Percentiles rank a stretch among this genome's conserved stretches.
These are phyloP conservation scores for Xestoiulus laeticollis DNA, from an alignment of 2,888 invertebrate species.

Conservation along the genomic window DNA sequence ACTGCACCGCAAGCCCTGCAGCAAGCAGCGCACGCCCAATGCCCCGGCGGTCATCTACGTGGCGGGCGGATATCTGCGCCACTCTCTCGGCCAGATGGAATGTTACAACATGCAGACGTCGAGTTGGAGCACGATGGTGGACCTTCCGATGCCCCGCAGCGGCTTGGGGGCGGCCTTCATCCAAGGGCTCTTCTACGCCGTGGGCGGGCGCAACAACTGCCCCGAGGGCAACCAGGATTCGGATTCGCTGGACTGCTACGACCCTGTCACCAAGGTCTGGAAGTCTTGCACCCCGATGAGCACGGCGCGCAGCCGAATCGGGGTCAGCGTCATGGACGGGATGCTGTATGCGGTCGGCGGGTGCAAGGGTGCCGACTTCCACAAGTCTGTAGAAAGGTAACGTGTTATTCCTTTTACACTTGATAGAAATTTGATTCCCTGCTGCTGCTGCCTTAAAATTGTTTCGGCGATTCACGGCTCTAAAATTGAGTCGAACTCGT, in stretches of 20 bases:
- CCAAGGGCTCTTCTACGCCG: constrained; percentile 82
- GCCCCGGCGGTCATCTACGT: constrained; percentile 90
- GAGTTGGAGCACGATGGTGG: constrained; percentile 82
- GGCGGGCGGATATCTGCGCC: constrained; percentile 87
- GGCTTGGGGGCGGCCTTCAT: constrained; percentile 80
- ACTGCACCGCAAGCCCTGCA: constrained; percentile 83
- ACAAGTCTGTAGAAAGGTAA: constrained; percentile 88
- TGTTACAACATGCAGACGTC: constrained; percentile 88
- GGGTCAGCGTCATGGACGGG: constrained; percentile 94
- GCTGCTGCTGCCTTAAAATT: too few species aligned
- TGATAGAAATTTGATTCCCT: too few species aligned
- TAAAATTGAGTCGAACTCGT: too few species aligned
- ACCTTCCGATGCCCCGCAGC: constrained; percentile 86
- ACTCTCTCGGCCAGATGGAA: constrained; percentile 87
- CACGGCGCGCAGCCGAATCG: constrained; percentile 85
- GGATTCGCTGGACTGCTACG: constrained; percentile 78
- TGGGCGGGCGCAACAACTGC: constrained; percentile 91
- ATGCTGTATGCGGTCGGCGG: constrained; percentile 92
- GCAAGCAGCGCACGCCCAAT: constrained; percentile 86
- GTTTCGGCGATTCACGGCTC: too few species aligned
- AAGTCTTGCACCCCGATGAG: constrained; percentile 81
- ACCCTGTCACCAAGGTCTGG: constrained; percentile 87
- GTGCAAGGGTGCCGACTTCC: constrained; percentile 84
- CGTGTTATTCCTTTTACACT: too few species aligned
- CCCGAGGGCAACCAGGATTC: constrained; percentile 75